These are phyloP conservation scores for Tangara arthus DNA, from an alignment of 2,797 vertebrate species.

Conservation along the genomic window DNA sequence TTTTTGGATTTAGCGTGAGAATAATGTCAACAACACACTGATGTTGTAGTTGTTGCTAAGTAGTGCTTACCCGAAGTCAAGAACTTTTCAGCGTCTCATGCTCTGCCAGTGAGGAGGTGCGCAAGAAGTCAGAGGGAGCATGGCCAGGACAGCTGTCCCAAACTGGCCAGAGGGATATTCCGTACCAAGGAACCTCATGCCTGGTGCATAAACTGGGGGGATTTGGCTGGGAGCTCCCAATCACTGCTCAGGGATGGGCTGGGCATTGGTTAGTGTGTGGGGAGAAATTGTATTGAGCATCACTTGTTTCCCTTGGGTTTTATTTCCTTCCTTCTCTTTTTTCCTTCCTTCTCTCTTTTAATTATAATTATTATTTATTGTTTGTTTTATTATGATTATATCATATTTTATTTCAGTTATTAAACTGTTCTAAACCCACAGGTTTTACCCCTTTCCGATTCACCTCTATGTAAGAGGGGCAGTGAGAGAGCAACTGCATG, in stretches of 20 bases:
- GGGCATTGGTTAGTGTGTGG: neutral
- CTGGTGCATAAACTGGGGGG: neutral
- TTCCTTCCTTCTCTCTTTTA: neutral
- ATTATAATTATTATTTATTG: neutral
- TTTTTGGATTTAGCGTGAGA: neutral
- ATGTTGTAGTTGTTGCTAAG: neutral
- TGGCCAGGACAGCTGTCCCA: neutral
- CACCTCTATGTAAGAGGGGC: neutral
- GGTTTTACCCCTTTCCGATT: neutral
- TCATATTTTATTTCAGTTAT: neutral
- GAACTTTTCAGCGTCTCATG: neutral
- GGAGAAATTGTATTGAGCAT: neutral
- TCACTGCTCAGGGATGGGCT: neutral
- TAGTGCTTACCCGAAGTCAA: neutral
- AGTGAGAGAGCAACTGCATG: neutral
- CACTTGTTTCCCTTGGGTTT: neutral
- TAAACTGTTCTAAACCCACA: neutral
- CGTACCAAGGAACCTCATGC: neutral
- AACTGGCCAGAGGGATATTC: neutral
- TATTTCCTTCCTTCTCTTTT: neutral
- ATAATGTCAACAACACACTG: neutral
- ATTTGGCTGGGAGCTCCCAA: neutral
- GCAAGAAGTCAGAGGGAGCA: neutral
- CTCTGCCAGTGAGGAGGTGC: neutral
- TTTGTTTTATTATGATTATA: neutral